Conservation (phyloP, 1,140 invertebrate genomes). For the Eriosoma lanigerum region DNA sequence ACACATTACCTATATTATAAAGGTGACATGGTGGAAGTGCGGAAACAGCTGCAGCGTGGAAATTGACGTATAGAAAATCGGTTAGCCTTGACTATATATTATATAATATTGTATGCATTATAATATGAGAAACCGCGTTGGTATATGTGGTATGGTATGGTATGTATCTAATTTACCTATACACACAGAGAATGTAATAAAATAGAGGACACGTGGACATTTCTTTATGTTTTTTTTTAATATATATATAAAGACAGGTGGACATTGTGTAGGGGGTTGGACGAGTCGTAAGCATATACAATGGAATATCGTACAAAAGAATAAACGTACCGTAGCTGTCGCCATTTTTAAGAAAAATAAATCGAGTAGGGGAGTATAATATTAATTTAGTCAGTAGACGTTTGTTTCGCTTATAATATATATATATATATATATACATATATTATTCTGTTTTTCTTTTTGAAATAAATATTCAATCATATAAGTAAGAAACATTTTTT, state of each 20-base stretch:
- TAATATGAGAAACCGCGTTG: not conserved
- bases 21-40: not conserved
- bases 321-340: slow-evolving; percentile 20
- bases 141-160: too few species aligned
- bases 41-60: slow-evolving; percentile 14
- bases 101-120: too few species aligned
- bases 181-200: not conserved
- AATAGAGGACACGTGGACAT: slow-evolving; percentile 3
- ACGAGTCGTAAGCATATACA: not conserved
- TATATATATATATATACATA: too few species aligned
- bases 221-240: slow-evolving; percentile 32
- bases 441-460: too few species aligned
- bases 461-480: too few species aligned
- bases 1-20: too few species aligned
- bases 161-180: not conserved
- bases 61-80: slow-evolving; percentile 9
- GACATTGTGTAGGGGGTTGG: slow-evolving; percentile 39
- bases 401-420: too few species aligned
- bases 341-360: slow-evolving; percentile 41
- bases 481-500: too few species aligned
- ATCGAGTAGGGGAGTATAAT: not conserved
- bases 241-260: slow-evolving; percentile 29
- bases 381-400: too few species aligned
- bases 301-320: slow-evolving; percentile 18
- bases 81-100: slow-evolving; percentile 36